Evolutionary conservation across 2,113 vertebrate species (phyloP).

Genomic region (Tenrec ecaudatus): DNA sequence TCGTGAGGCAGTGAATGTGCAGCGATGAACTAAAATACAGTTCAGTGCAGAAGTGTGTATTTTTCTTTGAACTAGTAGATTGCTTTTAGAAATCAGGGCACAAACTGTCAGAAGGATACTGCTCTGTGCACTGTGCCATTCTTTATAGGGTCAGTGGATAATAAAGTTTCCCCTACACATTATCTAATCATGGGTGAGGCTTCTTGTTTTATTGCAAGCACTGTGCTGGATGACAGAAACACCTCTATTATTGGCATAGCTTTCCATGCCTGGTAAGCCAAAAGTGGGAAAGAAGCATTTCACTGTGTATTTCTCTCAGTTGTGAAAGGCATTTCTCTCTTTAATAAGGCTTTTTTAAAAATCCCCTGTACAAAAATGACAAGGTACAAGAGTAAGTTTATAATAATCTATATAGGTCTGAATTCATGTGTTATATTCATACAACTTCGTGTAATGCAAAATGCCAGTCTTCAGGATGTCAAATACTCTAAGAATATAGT

Average conservation of each 20-base stretch:
- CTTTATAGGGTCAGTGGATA: neutral
- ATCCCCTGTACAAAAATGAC: neutral
- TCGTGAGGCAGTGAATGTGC: neutral
- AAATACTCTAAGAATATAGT: neutral
- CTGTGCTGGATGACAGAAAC: neutral
- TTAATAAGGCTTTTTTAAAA: neutral
- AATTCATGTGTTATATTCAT: neutral
- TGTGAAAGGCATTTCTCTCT: neutral
- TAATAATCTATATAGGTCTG: neutral
- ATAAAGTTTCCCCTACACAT: neutral
- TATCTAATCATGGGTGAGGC: neutral
- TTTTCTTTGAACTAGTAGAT: slow-evolving; percentile 34
- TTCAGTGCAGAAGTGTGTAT: neutral
- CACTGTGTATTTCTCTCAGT: slow-evolving; percentile 12
- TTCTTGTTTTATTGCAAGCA: slow-evolving; percentile 32
- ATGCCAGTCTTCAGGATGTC: neutral
- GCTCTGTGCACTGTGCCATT: neutral
- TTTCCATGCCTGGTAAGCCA: neutral
- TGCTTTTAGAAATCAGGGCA: slow-evolving; percentile 23
- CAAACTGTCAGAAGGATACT: neutral
- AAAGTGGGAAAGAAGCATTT: neutral
- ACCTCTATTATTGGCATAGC: neutral
- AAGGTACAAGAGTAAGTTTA: neutral
- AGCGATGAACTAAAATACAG: neutral
- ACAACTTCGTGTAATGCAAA: neutral